These are phyloP conservation scores for Zonotrichia leucophrys DNA, from an alignment of 2,113 vertebrate species.

Conservation along the genomic window DNA sequence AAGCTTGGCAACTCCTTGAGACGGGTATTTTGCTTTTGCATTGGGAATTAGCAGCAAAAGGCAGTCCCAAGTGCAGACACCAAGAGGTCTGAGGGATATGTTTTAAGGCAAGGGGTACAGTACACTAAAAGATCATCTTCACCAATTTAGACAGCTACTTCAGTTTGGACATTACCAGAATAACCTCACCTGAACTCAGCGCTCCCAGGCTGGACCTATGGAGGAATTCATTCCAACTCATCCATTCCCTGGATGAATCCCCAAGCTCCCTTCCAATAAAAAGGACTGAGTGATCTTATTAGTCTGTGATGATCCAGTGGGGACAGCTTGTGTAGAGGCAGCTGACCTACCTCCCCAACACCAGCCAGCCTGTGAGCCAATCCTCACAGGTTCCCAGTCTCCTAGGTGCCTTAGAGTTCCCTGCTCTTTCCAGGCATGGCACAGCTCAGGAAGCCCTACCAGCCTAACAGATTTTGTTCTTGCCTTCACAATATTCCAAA, in stretches of 20 bases:
- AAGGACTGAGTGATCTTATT: not conserved
- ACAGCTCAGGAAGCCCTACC: not conserved
- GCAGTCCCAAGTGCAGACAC: not conserved
- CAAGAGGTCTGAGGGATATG: fast-evolving
- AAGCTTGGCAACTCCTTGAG: not conserved
- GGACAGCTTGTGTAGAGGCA: not conserved
- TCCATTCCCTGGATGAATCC: not conserved
- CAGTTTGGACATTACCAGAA: not conserved
- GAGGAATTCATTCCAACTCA: too few relatives aligned
- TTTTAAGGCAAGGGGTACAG: not conserved
- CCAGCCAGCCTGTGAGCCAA: not conserved
- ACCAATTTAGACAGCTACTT: not conserved
- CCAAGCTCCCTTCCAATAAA: not conserved
- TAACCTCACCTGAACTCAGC: not conserved
- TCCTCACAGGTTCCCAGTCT: not conserved
- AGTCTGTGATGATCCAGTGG: not conserved
- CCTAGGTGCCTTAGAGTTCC: not conserved
- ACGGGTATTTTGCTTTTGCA: not conserved
- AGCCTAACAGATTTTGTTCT: not conserved
- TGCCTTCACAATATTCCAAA: not conserved
- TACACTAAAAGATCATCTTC: not conserved
- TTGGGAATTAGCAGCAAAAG: not conserved
- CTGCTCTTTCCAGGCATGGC: not conserved
- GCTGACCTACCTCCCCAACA: not conserved
- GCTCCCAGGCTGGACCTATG: not conserved